Base-by-base conservation (phyloP, 2,888 invertebrate genomes). In the Julus scanicus region DNA sequence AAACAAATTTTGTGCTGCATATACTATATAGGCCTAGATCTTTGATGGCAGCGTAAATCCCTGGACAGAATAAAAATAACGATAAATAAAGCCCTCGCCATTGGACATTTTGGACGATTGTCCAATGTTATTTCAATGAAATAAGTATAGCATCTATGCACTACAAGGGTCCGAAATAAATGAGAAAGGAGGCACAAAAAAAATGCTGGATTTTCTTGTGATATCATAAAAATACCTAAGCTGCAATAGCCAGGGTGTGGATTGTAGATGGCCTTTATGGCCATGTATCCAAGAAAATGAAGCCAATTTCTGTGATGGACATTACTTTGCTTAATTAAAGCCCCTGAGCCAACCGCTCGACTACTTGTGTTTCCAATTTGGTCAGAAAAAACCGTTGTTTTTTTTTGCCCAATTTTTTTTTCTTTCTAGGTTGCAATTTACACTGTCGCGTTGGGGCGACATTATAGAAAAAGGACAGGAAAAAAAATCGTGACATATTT, bases 201-300 rank as follows among this genome's bases (percentile, higher is more conserved):
- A 80, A 80, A 80, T 80, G 15, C 37, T 37, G 80, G 37, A 80
- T 80, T 80, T 80, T 29, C 15, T 15, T 3, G 37, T 80, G 80
- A 80, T 80, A 80, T 71, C 29, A 71, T 80, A 80, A 80, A 80
- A 80, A 80, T 80, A 80, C 80, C 80, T 80, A 80, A 80, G 80
- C 37, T 29, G 80, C 13, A 37, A 80, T 80, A 80, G 13, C 37
- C 80, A 37, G 80, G 80, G 80, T 80, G 80, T 37, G 80, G 80
- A 80, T 80, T 80, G 37, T 71, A 2, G 29, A 80, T 80, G 80
- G 9, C 80, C 37, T 80, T 80, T 80, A 80, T 80, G 80, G 37
- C 13, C 80, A 80, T 15, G 80, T 37, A 29, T 53, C 80, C 80
- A 37, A 80, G 80, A 80, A 80, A 80, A 15, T 80, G 80, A 80